Evolutionary conservation across 1,140 invertebrate species (phyloP), one percentile per base, ranked within the genome.

Genomic region (Doryteuthis pealeii): DNA sequence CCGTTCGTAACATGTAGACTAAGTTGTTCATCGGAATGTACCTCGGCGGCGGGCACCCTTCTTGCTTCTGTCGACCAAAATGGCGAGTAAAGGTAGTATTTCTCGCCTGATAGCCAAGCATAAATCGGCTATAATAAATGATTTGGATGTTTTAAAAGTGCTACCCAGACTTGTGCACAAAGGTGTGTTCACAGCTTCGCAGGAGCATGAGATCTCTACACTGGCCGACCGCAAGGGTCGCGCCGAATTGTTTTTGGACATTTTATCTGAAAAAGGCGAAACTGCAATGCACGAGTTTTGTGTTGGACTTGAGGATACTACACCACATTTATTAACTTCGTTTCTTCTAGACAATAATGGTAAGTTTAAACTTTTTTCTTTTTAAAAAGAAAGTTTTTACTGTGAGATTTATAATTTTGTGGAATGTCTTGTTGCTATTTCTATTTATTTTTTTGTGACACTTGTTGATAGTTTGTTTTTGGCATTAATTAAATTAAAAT

Each of bases 281-380:
- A 73, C 70, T 31, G 82, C 82, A 62, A 84, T 85, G 75, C 76
- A 79, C n/a, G 82, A 84, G 30, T 83, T 85, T 74, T 86, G 83
- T 72, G 66, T 66, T 40, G 77, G 71, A 72, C 77, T 86, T 49
- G 84, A 86, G 69, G 76, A 80, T 35, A 72, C 68, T 30, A 30
- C 76, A 28, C 84, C 84, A 14, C 79, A 81, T 71, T 65, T 85
- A 32, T 69, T 84, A 71, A 85, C 83, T 26, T 72, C 74, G n/a
- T 81, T 84, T 73, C 75, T 82, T 2, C 30, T 85, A 1, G 81
- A 82, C 40, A 82, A 72, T 68, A 71, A 81, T 76, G 83, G 82
- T 83, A 77, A 80, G 69, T 74, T 30, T n/a, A n/a, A n/a, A n/a
- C 10, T 40, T 40, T 3, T 40, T 40, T 40, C 10, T 40, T 3